Conservation (phyloP, 2,797 vertebrate species). For the Manis crassicaudata region DNA sequence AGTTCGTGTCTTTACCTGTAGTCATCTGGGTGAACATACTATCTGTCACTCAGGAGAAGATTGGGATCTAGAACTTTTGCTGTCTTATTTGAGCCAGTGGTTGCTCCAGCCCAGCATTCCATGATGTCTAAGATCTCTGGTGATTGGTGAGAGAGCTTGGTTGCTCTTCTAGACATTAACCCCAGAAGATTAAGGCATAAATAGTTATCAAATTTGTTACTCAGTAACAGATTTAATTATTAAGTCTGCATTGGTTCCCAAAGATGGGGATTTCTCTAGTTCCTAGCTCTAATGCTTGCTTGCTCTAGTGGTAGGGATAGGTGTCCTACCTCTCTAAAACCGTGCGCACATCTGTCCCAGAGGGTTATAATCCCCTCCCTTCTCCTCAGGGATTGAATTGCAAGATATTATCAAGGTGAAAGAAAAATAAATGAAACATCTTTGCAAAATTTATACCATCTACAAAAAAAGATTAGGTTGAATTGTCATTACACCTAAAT, state of each 20-base stretch:
- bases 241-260: slow-evolving; percentile 14
- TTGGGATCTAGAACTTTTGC: not conserved
- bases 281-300: not conserved
- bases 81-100: not conserved
- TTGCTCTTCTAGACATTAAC: slow-evolving; percentile 16
- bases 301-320: not conserved
- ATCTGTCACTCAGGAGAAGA: not conserved
- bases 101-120: not conserved
- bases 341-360: not conserved
- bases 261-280: not conserved
- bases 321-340: not conserved
- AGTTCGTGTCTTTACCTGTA: not conserved
- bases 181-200: not conserved
- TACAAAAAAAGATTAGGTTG: not conserved
- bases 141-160: not conserved
- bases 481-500: not conserved
- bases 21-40: not conserved
- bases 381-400: not conserved
- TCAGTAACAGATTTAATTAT: slow-evolving; percentile 25
- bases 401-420: not conserved
- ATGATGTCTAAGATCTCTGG: not conserved
- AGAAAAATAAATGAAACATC: slow-evolving; percentile 1
- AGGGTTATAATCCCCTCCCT: not conserved
- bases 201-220: not conserved
- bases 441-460: slow-evolving; percentile 15